Percentiles rank a stretch among this genome's conserved stretches.
Evolutionary conservation across 1,140 invertebrate species (phyloP).

Genomic region (Pachypsylla venusta): DNA sequence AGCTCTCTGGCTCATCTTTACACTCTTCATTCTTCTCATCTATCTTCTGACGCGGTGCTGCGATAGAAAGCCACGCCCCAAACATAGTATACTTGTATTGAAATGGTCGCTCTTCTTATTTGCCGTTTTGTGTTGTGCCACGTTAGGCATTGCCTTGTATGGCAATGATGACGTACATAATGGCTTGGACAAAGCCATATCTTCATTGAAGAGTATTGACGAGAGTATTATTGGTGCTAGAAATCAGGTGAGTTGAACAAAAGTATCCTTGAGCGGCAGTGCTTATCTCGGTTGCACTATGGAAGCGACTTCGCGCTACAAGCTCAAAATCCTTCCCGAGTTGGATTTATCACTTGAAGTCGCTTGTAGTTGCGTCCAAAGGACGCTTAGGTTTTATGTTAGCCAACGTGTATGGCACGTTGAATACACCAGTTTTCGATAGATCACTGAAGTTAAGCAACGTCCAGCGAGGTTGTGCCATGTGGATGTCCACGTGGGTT

Average conservation of each 20-base stretch:
- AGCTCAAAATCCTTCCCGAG: constrained; percentile 1
- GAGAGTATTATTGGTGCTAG: constrained; percentile 52
- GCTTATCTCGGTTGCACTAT: no score
- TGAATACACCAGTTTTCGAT: no score
- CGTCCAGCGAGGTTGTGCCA: no score
- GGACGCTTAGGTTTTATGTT: no score
- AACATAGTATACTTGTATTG: constrained; percentile 65
- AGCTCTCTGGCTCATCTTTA: constrained; percentile 75
- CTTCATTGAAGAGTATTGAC: constrained; percentile 60
- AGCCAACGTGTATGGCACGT: no score
- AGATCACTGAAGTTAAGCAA: no score
- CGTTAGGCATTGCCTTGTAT: constrained; percentile 40
- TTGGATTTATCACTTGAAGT: no score
- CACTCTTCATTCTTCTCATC: constrained; percentile 68
- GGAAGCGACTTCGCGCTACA: no score
- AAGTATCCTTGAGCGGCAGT: not conserved
- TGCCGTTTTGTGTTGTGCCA: constrained; percentile 39
- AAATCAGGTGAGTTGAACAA: constrained; percentile 45
- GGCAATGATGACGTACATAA: constrained; percentile 89
- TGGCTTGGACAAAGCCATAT: constrained; percentile 61
- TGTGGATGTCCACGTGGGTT: no score
- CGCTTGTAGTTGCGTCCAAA: no score
- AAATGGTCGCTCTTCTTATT: constrained; percentile 69
- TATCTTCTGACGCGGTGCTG: constrained; percentile 87
- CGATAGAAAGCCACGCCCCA: constrained; percentile 71